Conservation (phyloP, 2,888 invertebrate genomes). For the Eristalinus aeneus region DNA sequence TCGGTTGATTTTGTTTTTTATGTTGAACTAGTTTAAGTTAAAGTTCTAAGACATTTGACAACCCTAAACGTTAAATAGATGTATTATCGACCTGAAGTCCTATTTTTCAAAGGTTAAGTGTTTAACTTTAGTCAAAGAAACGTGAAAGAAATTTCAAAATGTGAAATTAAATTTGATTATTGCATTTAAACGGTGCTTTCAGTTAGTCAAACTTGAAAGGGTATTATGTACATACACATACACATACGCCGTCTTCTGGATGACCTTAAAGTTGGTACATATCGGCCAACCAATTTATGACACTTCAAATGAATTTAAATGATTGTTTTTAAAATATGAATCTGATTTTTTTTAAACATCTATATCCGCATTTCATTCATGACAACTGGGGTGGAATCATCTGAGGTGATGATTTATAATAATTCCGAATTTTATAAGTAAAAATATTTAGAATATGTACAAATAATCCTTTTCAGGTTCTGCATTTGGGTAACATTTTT, state of each 20-base stretch:
- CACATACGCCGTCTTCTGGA: constrained; percentile 54
- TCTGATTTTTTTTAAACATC: not conserved
- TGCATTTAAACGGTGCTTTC: constrained; percentile 2
- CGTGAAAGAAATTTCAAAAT: not conserved
- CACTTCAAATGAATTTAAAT: constrained; percentile 53
- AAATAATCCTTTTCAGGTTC: too few relatives aligned
- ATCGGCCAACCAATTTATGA: constrained; percentile 62
- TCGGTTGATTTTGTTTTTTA: too few relatives aligned
- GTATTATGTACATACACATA: constrained; percentile 47
- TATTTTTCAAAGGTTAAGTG: not conserved
- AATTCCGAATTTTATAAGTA: too few relatives aligned
- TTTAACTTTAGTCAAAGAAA: not conserved
- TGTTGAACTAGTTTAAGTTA: too few relatives aligned
- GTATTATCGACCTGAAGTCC: too few relatives aligned
- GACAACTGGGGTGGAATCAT: not conserved
- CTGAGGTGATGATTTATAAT: too few relatives aligned
- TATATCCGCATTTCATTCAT: constrained; percentile 39
- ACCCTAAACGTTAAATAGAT: too few relatives aligned
- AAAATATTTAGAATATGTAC: too few relatives aligned
- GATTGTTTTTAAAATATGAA: not conserved
- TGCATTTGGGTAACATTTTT: too few relatives aligned
- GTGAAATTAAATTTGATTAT: constrained; percentile 5
- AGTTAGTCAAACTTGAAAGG: constrained; percentile 17
- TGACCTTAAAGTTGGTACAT: constrained; percentile 63
- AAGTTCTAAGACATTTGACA: too few relatives aligned